Evolutionary conservation across 2,888 invertebrate species (phyloP).

Genomic region (Hartigia nigra): DNA sequence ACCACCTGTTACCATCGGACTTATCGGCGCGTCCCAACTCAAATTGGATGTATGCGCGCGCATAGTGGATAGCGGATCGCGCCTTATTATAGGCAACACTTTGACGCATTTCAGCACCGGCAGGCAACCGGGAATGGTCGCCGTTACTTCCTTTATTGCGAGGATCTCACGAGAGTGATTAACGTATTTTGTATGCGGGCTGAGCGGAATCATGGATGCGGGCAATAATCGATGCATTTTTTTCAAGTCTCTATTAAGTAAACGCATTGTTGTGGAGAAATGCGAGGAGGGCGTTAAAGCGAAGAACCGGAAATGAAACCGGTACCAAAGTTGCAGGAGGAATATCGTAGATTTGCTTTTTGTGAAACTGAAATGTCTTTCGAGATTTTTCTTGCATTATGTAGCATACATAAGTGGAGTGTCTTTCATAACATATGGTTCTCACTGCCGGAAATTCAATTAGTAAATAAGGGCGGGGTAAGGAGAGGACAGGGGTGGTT

Average conservation of each 20-base stretch:
- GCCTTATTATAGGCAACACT: neutral
- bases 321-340: neutral
- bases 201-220: neutral
- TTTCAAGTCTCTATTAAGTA: neutral
- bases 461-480: conserved; percentile 21
- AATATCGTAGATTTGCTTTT: neutral
- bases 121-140: neutral
- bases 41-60: neutral
- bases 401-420: neutral
- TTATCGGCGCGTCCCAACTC: conserved; percentile 31
- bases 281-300: neutral
- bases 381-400: too few relatives aligned
- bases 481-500: neutral
- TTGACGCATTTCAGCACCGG: neutral
- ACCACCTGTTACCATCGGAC: conserved; percentile 64
- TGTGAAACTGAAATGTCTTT: neutral
- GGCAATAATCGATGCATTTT: neutral
- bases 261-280: neutral
- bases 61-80: neutral
- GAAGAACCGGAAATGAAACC: neutral
- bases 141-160: neutral
- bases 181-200: neutral
- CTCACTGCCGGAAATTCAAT: conserved; percentile 29
- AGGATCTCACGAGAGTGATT: neutral
- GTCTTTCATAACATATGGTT: neutral